Conservation (phyloP, 2,888 invertebrate species). For the Drosophila falleni region DNA sequence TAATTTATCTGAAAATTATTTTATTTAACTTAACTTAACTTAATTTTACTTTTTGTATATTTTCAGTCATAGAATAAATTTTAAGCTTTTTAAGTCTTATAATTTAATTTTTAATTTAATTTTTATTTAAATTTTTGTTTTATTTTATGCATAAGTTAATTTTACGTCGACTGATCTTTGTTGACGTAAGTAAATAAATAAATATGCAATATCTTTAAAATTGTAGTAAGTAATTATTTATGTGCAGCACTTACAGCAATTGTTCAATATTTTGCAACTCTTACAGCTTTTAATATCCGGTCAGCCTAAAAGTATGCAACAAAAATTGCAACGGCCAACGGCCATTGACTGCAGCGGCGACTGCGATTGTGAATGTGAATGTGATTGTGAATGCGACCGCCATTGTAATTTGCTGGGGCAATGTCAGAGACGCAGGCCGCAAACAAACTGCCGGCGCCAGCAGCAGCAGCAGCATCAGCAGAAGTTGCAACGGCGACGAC, state of each 20-base stretch:
- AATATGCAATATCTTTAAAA: constrained; percentile 9
- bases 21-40: too few relatives aligned
- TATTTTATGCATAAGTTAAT: too few relatives aligned
- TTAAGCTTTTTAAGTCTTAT: too few relatives aligned
- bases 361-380: constrained; percentile 44
- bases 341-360: constrained; percentile 59
- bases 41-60: too few relatives aligned
- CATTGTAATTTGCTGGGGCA: constrained; percentile 75
- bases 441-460: constrained; percentile 63
- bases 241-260: constrained; percentile 30
- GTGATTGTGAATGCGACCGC: constrained; percentile 40
- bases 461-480: constrained; percentile 43
- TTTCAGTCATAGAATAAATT: too few relatives aligned
- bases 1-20: not conserved
- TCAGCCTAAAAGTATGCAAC: constrained; percentile 59
- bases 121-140: too few relatives aligned
- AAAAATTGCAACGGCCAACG: constrained; percentile 57
- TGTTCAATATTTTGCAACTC: constrained; percentile 63
- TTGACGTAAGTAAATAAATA: too few relatives aligned
- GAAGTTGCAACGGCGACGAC: constrained; percentile 20
- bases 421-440: constrained; percentile 72
- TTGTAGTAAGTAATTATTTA: not conserved
- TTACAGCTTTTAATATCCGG: constrained; percentile 69
- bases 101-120: too few relatives aligned
- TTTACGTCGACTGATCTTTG: too few relatives aligned